Conservation (phyloP, 2,797 vertebrate species). For the Aphelocoma californica region DNA sequence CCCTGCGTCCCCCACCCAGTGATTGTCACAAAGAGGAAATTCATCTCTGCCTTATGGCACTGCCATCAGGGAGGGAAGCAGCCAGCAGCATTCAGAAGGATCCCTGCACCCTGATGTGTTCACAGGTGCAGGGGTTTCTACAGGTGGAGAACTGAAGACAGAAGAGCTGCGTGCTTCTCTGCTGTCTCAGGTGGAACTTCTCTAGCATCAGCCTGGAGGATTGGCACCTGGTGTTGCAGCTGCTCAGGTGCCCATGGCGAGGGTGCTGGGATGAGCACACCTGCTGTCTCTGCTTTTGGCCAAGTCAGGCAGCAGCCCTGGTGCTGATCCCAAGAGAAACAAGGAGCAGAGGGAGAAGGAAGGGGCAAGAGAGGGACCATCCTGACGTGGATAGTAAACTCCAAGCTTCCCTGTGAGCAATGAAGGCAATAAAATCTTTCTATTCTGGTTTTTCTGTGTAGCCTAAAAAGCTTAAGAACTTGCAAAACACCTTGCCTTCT, state of each 20-base stretch:
- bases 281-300: not conserved
- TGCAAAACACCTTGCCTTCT: not conserved
- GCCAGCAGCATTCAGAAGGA: not conserved
- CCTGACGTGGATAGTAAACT: not conserved
- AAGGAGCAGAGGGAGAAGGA: not conserved
- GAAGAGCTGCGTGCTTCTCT: not conserved
- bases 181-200: not conserved
- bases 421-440: not conserved
- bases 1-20: not conserved
- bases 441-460: not conserved
- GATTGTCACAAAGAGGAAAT: not conserved
- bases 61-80: not conserved
- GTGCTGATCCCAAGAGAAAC: not conserved
- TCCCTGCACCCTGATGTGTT: not conserved
- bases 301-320: not conserved
- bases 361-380: not conserved
- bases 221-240: not conserved
- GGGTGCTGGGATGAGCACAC: not conserved
- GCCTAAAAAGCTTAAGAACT: not conserved
- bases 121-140: accelerated
- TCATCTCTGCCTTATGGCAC: not conserved
- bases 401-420: not conserved
- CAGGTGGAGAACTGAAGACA: not conserved
- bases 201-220: not conserved
- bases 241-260: not conserved